Evolutionary conservation across 2,888 invertebrate genomes (phyloP).

Genomic region (Cheiracanthium punctorium): DNA sequence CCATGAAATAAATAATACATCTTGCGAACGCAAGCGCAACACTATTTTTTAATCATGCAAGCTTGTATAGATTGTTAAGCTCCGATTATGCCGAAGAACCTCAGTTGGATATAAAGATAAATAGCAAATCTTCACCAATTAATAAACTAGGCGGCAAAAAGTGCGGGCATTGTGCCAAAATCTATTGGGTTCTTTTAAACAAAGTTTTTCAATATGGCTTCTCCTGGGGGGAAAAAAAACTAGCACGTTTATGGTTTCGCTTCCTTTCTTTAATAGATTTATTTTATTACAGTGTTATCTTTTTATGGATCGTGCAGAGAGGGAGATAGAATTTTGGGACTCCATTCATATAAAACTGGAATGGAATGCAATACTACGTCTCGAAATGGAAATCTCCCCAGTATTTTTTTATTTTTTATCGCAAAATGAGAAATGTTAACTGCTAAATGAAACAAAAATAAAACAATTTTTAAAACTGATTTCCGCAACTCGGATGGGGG

Average conservation of each 20-base stretch:
- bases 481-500: too few relatives aligned
- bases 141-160: slow-evolving; percentile 9
- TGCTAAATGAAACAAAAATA: too few relatives aligned
- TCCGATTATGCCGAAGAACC: slow-evolving; percentile 19
- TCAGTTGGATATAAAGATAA: slow-evolving; percentile 16
- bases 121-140: slow-evolving; percentile 25
- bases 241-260: not conserved
- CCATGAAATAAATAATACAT: not conserved
- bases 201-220: slow-evolving; percentile 1
- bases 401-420: too few relatives aligned
- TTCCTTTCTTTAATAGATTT: slow-evolving; percentile 15
- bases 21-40: not conserved
- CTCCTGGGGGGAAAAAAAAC: not conserved
- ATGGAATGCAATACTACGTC: too few relatives aligned
- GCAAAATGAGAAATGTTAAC: too few relatives aligned
- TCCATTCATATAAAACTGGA: not conserved
- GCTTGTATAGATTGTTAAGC: slow-evolving; percentile 1
- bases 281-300: slow-evolving; percentile 4
- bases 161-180: slow-evolving; percentile 27
- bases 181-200: not conserved
- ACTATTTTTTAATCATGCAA: not conserved
- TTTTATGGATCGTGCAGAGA: not conserved
- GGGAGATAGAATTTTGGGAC: not conserved
- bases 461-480: too few relatives aligned
- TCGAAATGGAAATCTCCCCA: too few relatives aligned